Base-by-base conservation (phyloP, 2,797 vertebrate species). In the Sandelia bainsii region DNA sequence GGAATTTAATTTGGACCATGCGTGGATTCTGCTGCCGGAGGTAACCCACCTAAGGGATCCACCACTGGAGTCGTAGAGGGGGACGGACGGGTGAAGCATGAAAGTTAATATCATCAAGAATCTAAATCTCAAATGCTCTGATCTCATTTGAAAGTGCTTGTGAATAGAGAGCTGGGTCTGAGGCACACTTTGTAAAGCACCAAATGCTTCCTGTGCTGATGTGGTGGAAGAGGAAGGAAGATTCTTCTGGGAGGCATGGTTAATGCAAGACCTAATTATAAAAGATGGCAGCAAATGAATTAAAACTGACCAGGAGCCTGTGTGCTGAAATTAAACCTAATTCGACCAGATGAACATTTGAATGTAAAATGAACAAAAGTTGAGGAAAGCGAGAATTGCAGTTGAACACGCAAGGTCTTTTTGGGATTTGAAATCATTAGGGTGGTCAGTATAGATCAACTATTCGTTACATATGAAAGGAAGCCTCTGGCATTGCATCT, bases 101-200 rank as follows among this genome's bases (percentile, higher is more conserved):
- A 64, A 84, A 89, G 86, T 87, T 94, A 91, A 93, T 91, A 88
- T 91, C 86, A 92, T 92, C 79, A 89, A 84, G 73, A 79, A 92
- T 89, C 87, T 76, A 89, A 89, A 90, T 91, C 90, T 92, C 89
- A 74, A 89, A 91, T 83, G 90, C 91, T 91, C 92, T 93, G 90
- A 93, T 93, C 92, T 94, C 85, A 94, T 94, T 93, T 94, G 68
- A 62, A 89, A 77, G 70, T 16, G 79, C 74, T 68, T 57, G 71
- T 57, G 76, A 90, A 87, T 68, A 60, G 81, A 69, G 8, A 75
- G 62, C 5, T 3, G 27, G 69, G 34, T 75, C 65, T 42, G 37
- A 61, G 58, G 81, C 75, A 73, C 78, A 79, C 81, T 92, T 88
- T 88, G 81, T 87, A 89, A 83, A 90, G 72, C 66, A 67, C 39